phyloP scores from a whole-genome alignment of 2,113 vertebrate genomes.

The Calcarius ornatus region DNA sequence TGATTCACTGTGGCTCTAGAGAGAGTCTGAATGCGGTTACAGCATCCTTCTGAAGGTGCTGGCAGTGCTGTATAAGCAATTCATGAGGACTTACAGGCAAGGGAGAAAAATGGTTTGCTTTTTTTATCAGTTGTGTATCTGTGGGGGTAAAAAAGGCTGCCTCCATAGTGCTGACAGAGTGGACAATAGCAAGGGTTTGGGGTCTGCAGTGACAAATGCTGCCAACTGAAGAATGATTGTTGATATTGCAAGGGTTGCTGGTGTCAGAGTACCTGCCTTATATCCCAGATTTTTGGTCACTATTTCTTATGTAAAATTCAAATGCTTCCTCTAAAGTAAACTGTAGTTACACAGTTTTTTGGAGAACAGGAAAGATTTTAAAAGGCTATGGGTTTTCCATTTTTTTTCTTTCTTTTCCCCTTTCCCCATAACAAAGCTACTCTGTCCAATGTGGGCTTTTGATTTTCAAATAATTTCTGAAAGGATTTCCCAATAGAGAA shows the following conservation, averaged over 20 bases:
- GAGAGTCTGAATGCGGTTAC: background rate
- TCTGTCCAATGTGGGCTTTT: background rate
- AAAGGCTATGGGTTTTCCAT: background rate
- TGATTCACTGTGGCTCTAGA: background rate
- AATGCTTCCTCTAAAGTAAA: background rate
- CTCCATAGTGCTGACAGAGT: background rate
- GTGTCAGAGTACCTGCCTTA: background rate
- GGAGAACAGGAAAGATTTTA: background rate
- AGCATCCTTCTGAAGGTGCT: background rate
- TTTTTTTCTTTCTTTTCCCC: accelerated
- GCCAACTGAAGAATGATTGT: background rate
- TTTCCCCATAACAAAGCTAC: background rate
- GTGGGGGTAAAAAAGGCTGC: background rate
- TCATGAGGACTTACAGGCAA: background rate
- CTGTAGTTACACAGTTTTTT: background rate
- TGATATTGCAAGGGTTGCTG: background rate
- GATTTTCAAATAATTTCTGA: background rate
- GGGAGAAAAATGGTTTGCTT: background rate
- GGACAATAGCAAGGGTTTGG: background rate
- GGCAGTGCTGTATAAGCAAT: background rate
- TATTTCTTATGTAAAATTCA: background rate
- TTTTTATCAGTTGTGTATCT: background rate
- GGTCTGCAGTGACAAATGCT: background rate
- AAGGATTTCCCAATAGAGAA: background rate
- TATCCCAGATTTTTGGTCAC: background rate